Evolutionary conservation across 2,113 vertebrate genomes (phyloP), one percentile per base, ranked within the genome.

Genomic region (Saccopteryx bilineata): DNA sequence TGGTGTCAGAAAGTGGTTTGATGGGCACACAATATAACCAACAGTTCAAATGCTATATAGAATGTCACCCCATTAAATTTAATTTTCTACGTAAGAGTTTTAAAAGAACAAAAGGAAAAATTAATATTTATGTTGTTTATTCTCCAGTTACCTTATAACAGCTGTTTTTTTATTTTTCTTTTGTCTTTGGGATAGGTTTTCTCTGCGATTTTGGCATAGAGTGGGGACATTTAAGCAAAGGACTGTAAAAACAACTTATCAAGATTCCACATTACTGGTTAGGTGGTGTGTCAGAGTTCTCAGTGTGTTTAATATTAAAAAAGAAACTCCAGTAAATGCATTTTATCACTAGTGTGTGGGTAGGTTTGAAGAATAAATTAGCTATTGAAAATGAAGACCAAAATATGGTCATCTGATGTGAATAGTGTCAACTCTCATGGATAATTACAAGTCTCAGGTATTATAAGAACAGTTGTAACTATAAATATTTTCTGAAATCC

Each of bases 311-410:
- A 75, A 87, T 81, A 26, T 87, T 90, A 31, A 87, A 56, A 94
- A 50, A 92, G 39, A 95, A 95, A 69, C 33, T 71, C 11, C 18
- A 93, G 1, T 24, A 90, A 93, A 74, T 95, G 31, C 24, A 54
- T 93, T 83, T 85, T 82, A 58, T 68, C 58, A 52, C 18, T 92
- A 69, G 33, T 54, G 12, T 17, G 5, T 48, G 60, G 7, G 5
- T 76, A 78, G 18, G 5, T 83, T 72, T 87, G 56, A 90, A 96
- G 46, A 80, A 74, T 80, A 93, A 68, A 79, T 84, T 92, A 33
- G 46, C 13, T 82, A 91, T 95, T 78, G 13, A 81, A 90, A 94
- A 65, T 33, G 84, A 90, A 92, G 11, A 33, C 39, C 18, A 74
- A 78, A 75, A 13, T 72, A 54, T 18, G 14, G 12, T 80, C 79